These are phyloP conservation scores for Meiosimyza decipiens DNA, from an alignment of 2,888 invertebrate genomes.

Conservation along the genomic window DNA sequence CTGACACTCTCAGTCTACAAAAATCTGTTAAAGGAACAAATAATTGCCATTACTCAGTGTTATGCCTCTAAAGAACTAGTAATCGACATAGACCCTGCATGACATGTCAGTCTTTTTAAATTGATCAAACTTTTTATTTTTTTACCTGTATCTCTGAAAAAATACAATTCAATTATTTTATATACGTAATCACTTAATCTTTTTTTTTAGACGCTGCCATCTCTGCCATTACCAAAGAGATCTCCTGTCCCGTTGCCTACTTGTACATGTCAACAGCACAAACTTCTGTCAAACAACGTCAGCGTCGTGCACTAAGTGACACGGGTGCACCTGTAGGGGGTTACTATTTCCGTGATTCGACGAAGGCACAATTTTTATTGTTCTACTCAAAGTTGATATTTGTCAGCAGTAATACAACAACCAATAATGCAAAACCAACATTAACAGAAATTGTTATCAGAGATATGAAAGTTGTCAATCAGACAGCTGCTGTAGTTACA, in stretches of 20 bases:
- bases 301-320: slow-evolving; percentile 49
- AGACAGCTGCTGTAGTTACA: too few relatives aligned
- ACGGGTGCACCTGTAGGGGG: slow-evolving; percentile 46
- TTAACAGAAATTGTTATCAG: not conserved
- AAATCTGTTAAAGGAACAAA: too few relatives aligned
- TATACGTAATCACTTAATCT: not conserved
- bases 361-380: slow-evolving; percentile 53
- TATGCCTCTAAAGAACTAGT: too few relatives aligned
- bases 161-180: not conserved
- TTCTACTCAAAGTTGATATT: slow-evolving; percentile 47
- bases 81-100: not conserved
- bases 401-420: not conserved
- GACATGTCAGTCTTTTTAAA: not conserved
- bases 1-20: too few relatives aligned
- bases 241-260: slow-evolving; percentile 63
- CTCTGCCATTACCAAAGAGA: slow-evolving; percentile 68
- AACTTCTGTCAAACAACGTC: slow-evolving; percentile 48
- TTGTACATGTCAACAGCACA: slow-evolving; percentile 53
- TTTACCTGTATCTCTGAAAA: not conserved
- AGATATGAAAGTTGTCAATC: too few relatives aligned
- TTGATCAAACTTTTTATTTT: not conserved
- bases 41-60: too few relatives aligned
- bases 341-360: slow-evolving; percentile 42
- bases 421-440: not conserved
- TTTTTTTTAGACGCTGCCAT: slow-evolving; percentile 69